Evolutionary conservation across 2,888 invertebrate species (phyloP).

Genomic region (Cylindroiulus punctatus): DNA sequence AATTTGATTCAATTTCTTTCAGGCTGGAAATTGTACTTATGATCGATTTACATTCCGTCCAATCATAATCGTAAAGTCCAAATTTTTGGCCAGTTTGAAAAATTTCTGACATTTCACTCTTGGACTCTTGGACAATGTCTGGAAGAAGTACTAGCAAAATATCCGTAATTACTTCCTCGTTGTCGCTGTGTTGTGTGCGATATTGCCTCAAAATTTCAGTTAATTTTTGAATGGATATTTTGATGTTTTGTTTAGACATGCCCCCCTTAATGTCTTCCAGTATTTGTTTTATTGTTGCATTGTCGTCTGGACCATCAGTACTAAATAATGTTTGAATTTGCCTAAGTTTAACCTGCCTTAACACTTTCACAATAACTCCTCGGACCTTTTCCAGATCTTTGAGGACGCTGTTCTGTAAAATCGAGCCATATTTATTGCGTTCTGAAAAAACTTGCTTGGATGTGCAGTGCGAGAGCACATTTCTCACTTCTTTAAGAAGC

Average conservation of each 20-base stretch:
- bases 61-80: not conserved
- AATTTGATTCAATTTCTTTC: not conserved
- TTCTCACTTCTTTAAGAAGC: conserved; percentile 1
- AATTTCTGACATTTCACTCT: not conserved
- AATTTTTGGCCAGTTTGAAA: not conserved
- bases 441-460: not conserved
- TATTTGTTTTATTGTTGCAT: not conserved
- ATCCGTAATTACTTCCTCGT: not conserved
- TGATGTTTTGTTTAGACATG: not conserved
- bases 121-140: not conserved
- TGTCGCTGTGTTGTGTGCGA: not conserved
- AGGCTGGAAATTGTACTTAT: not conserved
- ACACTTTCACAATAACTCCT: not conserved
- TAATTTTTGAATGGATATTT: not conserved
- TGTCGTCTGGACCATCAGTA: not conserved
- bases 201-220: not conserved
- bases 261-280: not conserved
- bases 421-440: not conserved
- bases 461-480: not conserved
- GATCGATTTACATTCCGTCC: not conserved
- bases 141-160: not conserved
- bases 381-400: conserved; percentile 9
- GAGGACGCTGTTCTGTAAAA: not conserved
- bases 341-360: not conserved
- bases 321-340: not conserved